Evolutionary conservation across 2,113 vertebrate species (phyloP).

Genomic region (Dunckerocampus dactyliophorus): DNA sequence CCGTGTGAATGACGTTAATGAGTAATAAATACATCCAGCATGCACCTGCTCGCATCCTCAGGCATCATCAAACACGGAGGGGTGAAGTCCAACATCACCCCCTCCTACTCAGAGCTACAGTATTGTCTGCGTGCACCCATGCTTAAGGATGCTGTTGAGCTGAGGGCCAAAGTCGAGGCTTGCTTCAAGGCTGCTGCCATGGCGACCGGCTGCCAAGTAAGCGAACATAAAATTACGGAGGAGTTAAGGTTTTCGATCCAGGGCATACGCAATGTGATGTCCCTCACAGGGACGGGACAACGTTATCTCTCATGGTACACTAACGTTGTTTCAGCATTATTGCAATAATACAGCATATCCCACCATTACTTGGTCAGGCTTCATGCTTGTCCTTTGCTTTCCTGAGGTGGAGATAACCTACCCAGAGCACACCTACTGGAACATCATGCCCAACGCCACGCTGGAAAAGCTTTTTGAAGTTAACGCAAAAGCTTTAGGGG

Average conservation of each 20-base stretch:
- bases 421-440: conserved; percentile 71
- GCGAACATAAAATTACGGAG: conserved; percentile 7
- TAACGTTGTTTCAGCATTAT: no score
- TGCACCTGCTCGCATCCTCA: conserved; percentile 37
- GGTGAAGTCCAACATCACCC: conserved; percentile 85
- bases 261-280: background rate
- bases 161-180: conserved; percentile 80
- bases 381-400: background rate
- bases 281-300: background rate
- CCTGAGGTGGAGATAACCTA: conserved; percentile 78
- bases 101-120: conserved; percentile 80
- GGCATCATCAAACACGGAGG: conserved; percentile 89
- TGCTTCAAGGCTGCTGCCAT: conserved; percentile 84
- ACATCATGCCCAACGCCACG: conserved; percentile 82
- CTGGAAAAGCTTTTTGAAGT: conserved; percentile 75
- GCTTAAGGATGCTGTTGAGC: conserved; percentile 72
- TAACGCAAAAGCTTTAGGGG: conserved; percentile 80
- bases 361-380: background rate
- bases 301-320: no score
- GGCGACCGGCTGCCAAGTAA: conserved; percentile 83
- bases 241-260: no score
- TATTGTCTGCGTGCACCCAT: conserved; percentile 82
- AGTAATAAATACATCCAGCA: no score
- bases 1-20: background rate
- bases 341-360: no score